A percentile compares a stretch with the other conserved stretches of the same genome.
Evolutionary conservation across 2,113 vertebrate genomes (phyloP).

Genomic region (Nematolebias whitei): DNA sequence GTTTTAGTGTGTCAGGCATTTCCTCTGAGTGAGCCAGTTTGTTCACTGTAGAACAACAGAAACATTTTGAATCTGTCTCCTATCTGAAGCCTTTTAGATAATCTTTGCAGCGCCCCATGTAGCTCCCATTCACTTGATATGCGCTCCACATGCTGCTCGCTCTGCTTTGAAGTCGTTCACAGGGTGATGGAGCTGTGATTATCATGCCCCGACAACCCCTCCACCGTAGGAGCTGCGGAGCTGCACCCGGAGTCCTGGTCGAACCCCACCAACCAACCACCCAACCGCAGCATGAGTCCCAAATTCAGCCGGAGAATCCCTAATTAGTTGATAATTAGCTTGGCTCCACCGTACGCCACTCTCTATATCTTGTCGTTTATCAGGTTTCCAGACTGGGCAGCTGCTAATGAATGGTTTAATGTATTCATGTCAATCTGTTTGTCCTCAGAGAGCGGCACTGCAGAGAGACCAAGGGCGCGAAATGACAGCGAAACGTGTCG

Average conservation of each 20-base stretch:
- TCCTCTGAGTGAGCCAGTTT: constrained; percentile 25
- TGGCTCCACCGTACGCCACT: constrained; percentile 32
- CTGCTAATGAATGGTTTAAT: constrained; percentile 70
- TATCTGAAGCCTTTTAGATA: constrained; percentile 22
- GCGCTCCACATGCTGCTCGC: constrained; percentile 60
- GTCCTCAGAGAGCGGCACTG: constrained; percentile 27
- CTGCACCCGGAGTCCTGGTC: constrained; percentile 9
- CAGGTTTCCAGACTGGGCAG: constrained; percentile 63
- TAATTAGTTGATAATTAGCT: constrained; percentile 70
- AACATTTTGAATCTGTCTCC: constrained; percentile 17
- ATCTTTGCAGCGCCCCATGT: constrained; percentile 24
- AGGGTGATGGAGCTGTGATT: constrained; percentile 60
- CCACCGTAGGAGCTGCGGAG: constrained; percentile 33
- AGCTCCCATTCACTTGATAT: constrained; percentile 68
- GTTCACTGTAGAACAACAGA: constrained; percentile 32
- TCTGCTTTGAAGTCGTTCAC: constrained; percentile 70
- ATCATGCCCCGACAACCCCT: constrained; percentile 54
- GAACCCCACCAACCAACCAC: constrained; percentile 16
- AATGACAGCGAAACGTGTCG: constrained; percentile 30
- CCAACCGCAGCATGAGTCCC: constrained; percentile 17
- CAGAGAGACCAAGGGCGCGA: constrained; percentile 29
- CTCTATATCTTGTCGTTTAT: constrained; percentile 62
- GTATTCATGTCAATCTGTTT: constrained; percentile 75
- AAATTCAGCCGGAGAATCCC: constrained; percentile 48
- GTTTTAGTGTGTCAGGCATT: constrained; percentile 29